These are phyloP conservation scores for Tanypteryx hageni DNA, from an alignment of 2,888 invertebrate species.

Conservation along the genomic window DNA sequence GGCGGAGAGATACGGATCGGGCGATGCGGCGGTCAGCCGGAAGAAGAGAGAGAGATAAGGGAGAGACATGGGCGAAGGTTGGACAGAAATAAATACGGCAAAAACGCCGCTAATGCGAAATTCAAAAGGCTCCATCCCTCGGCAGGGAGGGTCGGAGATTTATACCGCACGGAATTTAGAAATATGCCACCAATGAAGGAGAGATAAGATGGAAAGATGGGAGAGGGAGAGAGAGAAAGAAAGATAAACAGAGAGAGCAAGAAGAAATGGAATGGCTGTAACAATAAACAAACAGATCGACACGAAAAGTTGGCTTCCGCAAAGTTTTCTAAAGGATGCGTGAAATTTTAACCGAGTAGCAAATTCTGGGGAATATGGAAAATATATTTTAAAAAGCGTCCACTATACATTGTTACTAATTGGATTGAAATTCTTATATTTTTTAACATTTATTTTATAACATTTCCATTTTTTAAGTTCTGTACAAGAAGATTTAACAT, in stretches of 20 bases:
- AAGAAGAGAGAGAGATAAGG: neutral
- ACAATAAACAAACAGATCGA: neutral
- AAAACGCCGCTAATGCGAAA: conserved; percentile 24
- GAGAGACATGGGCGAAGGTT: neutral
- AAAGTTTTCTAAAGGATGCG: neutral
- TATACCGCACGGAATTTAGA: neutral
- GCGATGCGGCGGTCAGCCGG: neutral
- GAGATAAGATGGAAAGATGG: too few species aligned
- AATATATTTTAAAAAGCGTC: too few species aligned
- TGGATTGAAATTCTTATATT: too few species aligned
- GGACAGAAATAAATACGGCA: neutral
- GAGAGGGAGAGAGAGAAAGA: neutral
- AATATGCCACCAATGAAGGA: neutral
- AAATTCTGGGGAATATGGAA: too few species aligned
- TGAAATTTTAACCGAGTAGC: too few species aligned
- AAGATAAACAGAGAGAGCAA: neutral
- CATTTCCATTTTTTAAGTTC: too few species aligned
- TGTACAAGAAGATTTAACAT: too few species aligned
- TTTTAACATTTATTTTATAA: too few species aligned
- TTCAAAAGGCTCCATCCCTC: conserved; percentile 9
- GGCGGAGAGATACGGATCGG: too few species aligned
- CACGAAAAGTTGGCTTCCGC: neutral
- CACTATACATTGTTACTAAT: too few species aligned
- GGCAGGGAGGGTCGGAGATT: neutral
- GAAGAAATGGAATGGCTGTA: neutral